phyloP scores from a whole-genome alignment of 2,888 invertebrate species.

The Caenorhabditis sp. region DNA sequence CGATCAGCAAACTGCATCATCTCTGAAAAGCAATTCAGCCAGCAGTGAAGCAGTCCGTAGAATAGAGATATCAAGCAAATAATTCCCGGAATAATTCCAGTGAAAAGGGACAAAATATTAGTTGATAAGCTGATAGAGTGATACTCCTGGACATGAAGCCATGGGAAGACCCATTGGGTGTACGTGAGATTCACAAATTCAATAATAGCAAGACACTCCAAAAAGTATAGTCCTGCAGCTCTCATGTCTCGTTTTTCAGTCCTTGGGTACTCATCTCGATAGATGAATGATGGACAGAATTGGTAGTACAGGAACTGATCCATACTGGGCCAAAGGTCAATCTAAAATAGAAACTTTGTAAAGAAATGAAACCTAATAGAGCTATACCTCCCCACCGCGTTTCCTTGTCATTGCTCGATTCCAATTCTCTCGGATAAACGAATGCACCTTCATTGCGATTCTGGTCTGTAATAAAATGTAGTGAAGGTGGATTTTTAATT shows the following conservation, averaged over 20 bases:
- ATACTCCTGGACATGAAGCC: conserved; percentile 84
- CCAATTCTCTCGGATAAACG: conserved; percentile 80
- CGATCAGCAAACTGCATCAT: conserved; percentile 92
- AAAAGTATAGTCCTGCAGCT: conserved; percentile 68
- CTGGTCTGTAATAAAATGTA: conserved; percentile 82
- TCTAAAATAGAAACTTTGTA: conserved; percentile 40
- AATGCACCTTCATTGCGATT: conserved; percentile 81
- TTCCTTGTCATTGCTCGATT: conserved; percentile 70
- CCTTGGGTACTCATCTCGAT: conserved; percentile 79
- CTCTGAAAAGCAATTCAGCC: conserved; percentile 94
- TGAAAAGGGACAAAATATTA: conserved; percentile 74
- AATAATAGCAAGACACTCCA: conserved; percentile 88
- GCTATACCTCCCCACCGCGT: conserved; percentile 34
- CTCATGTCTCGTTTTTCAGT: conserved; percentile 60
- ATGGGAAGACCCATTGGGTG: conserved; percentile 89
- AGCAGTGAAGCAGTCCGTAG: conserved; percentile 92
- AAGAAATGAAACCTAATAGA: not conserved
- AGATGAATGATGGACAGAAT: conserved; percentile 81
- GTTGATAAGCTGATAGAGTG: conserved; percentile 56
- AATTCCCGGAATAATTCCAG: conserved; percentile 86
- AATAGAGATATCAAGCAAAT: conserved; percentile 89
- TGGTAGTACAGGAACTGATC: conserved; percentile 79
- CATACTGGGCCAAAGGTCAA: conserved; percentile 72
- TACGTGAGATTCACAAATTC: conserved; percentile 91
- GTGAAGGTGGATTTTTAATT: no score